Percentiles rank a stretch among this genome's conserved stretches.
Evolutionary conservation across 35 echinoderm and acorn worm species (phyloP).

Genomic region (Diadema setosum): DNA sequence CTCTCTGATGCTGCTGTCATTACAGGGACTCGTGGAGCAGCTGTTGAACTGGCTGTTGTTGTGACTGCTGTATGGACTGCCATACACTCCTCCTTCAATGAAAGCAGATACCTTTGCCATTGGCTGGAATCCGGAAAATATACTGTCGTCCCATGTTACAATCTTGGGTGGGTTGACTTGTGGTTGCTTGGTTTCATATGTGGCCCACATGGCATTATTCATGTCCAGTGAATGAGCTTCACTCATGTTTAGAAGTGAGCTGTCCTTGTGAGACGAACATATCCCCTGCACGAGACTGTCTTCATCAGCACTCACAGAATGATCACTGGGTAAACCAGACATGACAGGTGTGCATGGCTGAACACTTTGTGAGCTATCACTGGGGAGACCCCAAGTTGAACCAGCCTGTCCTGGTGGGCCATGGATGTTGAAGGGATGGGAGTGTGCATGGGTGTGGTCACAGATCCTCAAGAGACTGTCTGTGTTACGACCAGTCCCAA

Average conservation of each 20-base stretch:
- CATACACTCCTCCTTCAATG: constrained; percentile 97
- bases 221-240: constrained; percentile 57
- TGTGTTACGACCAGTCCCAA: constrained; percentile 62
- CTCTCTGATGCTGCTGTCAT: constrained; percentile 75
- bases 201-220: constrained; percentile 94
- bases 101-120: constrained; percentile 40
- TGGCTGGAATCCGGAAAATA: constrained; percentile 35
- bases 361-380: background rate
- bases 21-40: constrained; percentile 83
- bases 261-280: constrained; percentile 27
- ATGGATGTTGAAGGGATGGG: constrained; percentile 21
- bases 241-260: background rate
- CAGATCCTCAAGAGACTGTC: constrained; percentile 76
- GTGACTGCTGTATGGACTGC: constrained; percentile 88
- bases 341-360: constrained; percentile 3
- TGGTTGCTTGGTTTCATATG: constrained; percentile 72
- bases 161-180: constrained; percentile 78
- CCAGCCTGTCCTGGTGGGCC: background rate
- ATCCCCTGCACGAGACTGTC: constrained; percentile 61
- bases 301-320: background rate
- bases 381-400: background rate
- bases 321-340: constrained; percentile 35
- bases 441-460: constrained; percentile 64
- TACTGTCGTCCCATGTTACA: constrained; percentile 76
- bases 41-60: constrained; percentile 97